Percentiles rank a stretch among this genome's conserved stretches.
Evolutionary conservation across 2,888 invertebrate genomes (phyloP).

Genomic region (Brassicogethes aeneus): DNA sequence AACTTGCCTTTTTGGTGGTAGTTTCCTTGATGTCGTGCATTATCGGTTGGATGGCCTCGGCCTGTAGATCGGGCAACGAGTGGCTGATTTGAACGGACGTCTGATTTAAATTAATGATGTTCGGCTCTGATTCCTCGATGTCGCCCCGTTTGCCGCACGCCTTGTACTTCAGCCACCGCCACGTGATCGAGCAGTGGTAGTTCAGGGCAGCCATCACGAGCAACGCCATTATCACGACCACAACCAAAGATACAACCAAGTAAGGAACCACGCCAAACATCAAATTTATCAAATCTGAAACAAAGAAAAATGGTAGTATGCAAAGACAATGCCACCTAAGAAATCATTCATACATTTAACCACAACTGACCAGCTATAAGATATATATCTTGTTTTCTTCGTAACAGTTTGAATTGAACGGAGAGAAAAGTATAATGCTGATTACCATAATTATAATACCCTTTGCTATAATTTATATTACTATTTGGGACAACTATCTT

Average conservation of each 20-base stretch:
- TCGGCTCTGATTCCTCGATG: conserved; percentile 21
- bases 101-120: conserved; percentile 51
- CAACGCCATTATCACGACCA: conserved; percentile 49
- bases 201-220: conserved; percentile 61
- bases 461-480: too few species aligned
- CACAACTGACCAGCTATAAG: too few species aligned
- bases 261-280: background rate
- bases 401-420: too few species aligned
- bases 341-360: background rate
- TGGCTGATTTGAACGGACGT: conserved; percentile 67
- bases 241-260: background rate
- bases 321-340: too few species aligned
- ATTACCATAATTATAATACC: too few species aligned
- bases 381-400: too few species aligned
- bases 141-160: conserved; percentile 33
- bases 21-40: conserved; percentile 64
- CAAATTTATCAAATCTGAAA: background rate
- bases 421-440: too few species aligned
- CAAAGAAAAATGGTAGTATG: too few species aligned
- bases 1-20: conserved; percentile 55
- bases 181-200: conserved; percentile 64
- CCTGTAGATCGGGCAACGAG: conserved; percentile 65
- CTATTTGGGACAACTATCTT: too few species aligned
- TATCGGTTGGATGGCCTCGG: conserved; percentile 60
- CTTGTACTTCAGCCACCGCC: conserved; percentile 60